Conservation (phyloP, 2,797 vertebrate species). For the Parauchenoglanis punctatus region DNA sequence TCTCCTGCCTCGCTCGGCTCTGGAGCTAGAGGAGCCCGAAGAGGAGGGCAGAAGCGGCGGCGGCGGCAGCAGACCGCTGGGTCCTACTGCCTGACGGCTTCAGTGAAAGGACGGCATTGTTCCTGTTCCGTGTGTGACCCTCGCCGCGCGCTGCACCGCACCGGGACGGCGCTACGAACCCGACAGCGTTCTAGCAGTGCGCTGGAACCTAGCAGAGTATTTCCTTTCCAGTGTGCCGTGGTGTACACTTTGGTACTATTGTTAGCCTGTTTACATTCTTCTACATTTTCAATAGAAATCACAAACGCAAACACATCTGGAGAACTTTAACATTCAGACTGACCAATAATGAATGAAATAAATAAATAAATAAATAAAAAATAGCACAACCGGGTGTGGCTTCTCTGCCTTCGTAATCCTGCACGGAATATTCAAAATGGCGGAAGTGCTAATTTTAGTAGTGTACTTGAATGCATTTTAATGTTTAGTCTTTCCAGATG, state of each 20-base stretch:
- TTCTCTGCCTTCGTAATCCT: not conserved
- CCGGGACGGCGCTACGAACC: not conserved
- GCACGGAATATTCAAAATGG: not conserved
- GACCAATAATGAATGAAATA: not conserved
- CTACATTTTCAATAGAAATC: not conserved
- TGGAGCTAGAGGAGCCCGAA: slow-evolving; percentile 70
- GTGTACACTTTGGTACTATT: no score
- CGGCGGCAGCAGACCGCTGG: slow-evolving; percentile 60
- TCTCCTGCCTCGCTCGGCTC: slow-evolving; percentile 70
- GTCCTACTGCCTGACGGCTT: slow-evolving; percentile 71
- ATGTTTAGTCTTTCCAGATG: not conserved
- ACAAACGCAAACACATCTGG: not conserved
- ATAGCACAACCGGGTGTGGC: no score
- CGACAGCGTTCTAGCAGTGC: not conserved
- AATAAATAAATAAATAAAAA: not conserved
- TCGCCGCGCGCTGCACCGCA: slow-evolving; percentile 12
- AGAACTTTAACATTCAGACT: not conserved
- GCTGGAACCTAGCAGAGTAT: not conserved
- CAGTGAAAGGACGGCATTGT: slow-evolving; percentile 63
- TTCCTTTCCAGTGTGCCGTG: not conserved
- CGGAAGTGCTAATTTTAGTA: not conserved
- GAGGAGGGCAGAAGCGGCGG: slow-evolving; percentile 50
- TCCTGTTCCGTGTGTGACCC: slow-evolving; percentile 33
- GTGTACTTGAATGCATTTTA: not conserved
- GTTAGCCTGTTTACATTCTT: not conserved